A percentile compares a stretch with the other conserved stretches of the same genome.
Evolutionary conservation across 2,888 invertebrate species (phyloP).

Genomic region (Pseudococcus jackbeardsleyi): DNA sequence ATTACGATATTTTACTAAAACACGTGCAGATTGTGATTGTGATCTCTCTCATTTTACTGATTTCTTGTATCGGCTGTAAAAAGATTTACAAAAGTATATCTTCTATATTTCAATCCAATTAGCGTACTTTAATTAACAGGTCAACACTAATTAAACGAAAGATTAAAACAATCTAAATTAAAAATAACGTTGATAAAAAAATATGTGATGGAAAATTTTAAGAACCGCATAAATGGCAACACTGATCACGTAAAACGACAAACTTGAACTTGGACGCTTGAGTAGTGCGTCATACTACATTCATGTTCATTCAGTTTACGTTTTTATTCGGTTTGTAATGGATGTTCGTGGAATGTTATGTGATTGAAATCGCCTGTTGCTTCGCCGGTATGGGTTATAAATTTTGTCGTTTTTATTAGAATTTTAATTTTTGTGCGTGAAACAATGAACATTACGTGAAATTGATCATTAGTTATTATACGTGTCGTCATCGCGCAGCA

Average conservation of each 20-base stretch:
- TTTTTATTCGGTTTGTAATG: not conserved
- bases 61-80: too few relatives aligned
- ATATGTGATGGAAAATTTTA: not conserved
- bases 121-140: not conserved
- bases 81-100: not conserved
- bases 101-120: not conserved
- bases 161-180: not conserved
- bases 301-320: not conserved
- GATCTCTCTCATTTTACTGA: too few relatives aligned
- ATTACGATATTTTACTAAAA: too few relatives aligned
- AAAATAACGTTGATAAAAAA: not conserved
- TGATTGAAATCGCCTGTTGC: constrained; percentile 10
- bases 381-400: constrained; percentile 25
- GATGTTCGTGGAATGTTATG: not conserved
- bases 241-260: not conserved
- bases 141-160: not conserved
- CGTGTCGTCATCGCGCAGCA: not conserved
- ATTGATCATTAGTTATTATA: not conserved
- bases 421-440: not conserved
- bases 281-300: not conserved
- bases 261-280: constrained; percentile 1
- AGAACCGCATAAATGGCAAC: not conserved
- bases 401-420: not conserved
- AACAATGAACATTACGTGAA: not conserved
- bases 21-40: too few relatives aligned